These are phyloP conservation scores for Nannoperca obscura DNA, from an alignment of 2,797 vertebrate genomes.

Conservation along the genomic window DNA sequence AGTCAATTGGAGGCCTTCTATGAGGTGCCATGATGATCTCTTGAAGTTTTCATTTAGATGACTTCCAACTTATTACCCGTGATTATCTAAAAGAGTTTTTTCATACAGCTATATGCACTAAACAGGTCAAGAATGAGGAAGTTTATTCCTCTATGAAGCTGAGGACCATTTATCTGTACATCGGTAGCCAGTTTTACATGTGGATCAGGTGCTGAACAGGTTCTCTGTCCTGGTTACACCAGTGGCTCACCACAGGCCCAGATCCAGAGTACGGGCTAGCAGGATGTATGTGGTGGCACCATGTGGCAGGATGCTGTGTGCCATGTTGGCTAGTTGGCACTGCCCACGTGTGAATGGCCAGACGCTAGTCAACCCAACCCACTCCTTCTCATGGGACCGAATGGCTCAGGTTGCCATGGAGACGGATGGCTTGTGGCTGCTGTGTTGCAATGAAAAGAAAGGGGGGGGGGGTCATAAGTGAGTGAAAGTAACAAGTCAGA, in stretches of 20 bases:
- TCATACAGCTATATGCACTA: not conserved
- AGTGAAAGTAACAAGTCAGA: slow-evolving; percentile 75
- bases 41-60: slow-evolving; percentile 10
- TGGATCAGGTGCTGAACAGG: slow-evolving; percentile 57
- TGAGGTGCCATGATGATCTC: not conserved
- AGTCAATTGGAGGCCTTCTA: not conserved
- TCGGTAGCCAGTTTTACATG: not conserved
- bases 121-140: not conserved
- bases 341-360: slow-evolving; percentile 85
- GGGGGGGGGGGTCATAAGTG: slow-evolving; percentile 73
- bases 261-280: slow-evolving; percentile 73
- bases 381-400: slow-evolving; percentile 84
- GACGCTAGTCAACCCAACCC: slow-evolving; percentile 86
- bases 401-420: slow-evolving; percentile 85
- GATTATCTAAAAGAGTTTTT: not conserved
- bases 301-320: slow-evolving; percentile 89
- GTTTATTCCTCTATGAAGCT: not conserved
- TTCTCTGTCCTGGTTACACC: slow-evolving; percentile 77
- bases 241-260: slow-evolving; percentile 60
- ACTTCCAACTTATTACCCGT: not conserved
- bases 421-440: slow-evolving; percentile 83
- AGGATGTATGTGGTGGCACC: slow-evolving; percentile 85
- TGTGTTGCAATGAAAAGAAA: slow-evolving; percentile 73
- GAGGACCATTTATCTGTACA: not conserved
- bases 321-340: slow-evolving; percentile 89